These are phyloP conservation scores for Plumapathes pennacea DNA, from an alignment of 92 coral and sea anemone genomes.

Conservation along the genomic window DNA sequence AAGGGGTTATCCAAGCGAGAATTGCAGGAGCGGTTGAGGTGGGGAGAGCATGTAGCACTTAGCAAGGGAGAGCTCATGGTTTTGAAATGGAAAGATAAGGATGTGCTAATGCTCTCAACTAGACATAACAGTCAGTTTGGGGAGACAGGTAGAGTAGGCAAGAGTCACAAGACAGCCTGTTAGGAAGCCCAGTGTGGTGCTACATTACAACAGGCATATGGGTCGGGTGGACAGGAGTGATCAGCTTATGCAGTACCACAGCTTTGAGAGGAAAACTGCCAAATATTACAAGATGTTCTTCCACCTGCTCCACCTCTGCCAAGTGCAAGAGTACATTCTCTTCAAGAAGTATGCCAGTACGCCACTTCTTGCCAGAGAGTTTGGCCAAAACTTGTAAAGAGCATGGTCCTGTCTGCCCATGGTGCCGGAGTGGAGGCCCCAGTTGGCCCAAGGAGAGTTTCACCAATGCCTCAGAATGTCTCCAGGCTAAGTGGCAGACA, in stretches of 20 bases:
- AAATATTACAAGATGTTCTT: conserved; percentile 20
- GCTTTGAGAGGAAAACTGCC: conserved; percentile 8
- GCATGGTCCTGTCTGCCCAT: no score
- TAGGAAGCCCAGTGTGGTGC: conserved; percentile 3
- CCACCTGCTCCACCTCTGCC: conserved; percentile 23
- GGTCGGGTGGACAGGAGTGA: conserved; percentile 26
- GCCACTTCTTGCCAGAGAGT: no score
- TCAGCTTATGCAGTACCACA: conserved; percentile 22
- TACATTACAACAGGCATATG: conserved; percentile 23
- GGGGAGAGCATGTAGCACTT: conserved; percentile 12
- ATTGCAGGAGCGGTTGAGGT: background rate
- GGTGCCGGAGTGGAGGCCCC: no score
- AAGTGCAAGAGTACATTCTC: no score
- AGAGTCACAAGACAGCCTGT: background rate
- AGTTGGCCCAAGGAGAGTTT: no score
- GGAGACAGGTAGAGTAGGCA: conserved; percentile 9
- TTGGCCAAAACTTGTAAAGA: no score
- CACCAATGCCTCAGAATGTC: no score
- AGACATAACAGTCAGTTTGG: conserved; percentile 19
- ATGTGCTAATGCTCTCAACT: conserved; percentile 41
- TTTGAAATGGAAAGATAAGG: conserved; percentile 52
- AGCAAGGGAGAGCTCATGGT: conserved; percentile 16
- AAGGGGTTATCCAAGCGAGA: conserved; percentile 26
- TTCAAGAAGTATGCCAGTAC: no score
- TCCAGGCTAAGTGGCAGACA: conserved; percentile 32